Conservation (phyloP, 2,888 invertebrate genomes). For the Zelleria hepariella region DNA sequence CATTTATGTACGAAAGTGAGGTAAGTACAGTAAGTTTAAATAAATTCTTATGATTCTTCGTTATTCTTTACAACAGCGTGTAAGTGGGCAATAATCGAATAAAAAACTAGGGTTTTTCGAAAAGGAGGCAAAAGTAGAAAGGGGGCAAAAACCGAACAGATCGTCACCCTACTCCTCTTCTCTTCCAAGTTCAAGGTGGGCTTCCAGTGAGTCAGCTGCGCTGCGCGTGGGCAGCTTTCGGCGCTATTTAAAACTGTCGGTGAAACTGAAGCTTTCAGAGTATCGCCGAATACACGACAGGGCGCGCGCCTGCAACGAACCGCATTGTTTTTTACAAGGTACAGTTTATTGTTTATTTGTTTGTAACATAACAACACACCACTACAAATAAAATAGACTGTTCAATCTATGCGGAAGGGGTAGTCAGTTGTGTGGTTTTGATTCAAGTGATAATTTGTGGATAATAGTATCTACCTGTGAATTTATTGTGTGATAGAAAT, state of each 20-base stretch:
- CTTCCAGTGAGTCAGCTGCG: slow-evolving; percentile 44
- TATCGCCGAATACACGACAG: slow-evolving; percentile 38
- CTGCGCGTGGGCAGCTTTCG: slow-evolving; percentile 53
- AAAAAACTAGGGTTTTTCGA: too few relatives aligned
- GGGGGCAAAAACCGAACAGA: neutral
- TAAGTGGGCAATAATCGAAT: too few relatives aligned
- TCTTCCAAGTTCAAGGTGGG: slow-evolving; percentile 61
- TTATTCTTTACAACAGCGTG: too few relatives aligned
- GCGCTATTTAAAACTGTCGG: slow-evolving; percentile 61
- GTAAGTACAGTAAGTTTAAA: too few relatives aligned
- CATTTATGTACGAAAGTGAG: too few relatives aligned
- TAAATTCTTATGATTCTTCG: too few relatives aligned
- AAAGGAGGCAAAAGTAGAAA: too few relatives aligned
- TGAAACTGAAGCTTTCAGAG: slow-evolving; percentile 32
- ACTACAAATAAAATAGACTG: neutral
- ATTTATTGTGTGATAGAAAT: too few relatives aligned
- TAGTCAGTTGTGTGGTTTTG: too few relatives aligned
- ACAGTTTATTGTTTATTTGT: neutral
- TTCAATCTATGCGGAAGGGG: neutral
- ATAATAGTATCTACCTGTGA: too few relatives aligned
- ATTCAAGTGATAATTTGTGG: too few relatives aligned
- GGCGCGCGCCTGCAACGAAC: slow-evolving; percentile 68
- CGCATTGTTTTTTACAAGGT: slow-evolving; percentile 26
- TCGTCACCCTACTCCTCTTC: neutral
- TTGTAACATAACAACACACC: neutral